These are phyloP conservation scores for Pampus argenteus DNA, from an alignment of 2,797 vertebrate genomes.

Conservation along the genomic window DNA sequence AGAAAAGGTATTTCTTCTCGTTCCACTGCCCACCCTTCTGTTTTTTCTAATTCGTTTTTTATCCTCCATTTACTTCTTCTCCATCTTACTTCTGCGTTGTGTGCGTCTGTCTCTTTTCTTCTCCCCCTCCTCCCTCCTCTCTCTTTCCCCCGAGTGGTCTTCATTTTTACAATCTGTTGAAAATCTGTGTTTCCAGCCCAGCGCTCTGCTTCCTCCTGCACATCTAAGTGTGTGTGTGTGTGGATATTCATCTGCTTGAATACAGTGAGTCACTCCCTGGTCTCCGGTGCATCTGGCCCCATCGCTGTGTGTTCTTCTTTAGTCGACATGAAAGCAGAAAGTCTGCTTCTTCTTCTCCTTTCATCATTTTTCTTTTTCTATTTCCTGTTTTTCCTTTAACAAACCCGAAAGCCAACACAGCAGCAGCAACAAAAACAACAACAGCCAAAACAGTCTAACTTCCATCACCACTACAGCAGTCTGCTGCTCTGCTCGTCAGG, in stretches of 20 bases:
- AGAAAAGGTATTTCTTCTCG: constrained; percentile 50
- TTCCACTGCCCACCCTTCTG: constrained; percentile 54
- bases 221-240: constrained; percentile 43
- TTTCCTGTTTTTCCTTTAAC: constrained; percentile 24
- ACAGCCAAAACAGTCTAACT: constrained; percentile 40
- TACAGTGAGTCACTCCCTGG: constrained; percentile 7
- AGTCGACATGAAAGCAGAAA: constrained; percentile 46
- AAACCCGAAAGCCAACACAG: constrained; percentile 44
- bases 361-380: neutral
- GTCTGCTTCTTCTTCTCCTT: constrained; percentile 3
- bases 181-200: constrained; percentile 63
- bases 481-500: constrained; percentile 38
- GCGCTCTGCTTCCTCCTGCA: constrained; percentile 42
- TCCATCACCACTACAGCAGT: constrained; percentile 26
- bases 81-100: neutral
- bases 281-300: constrained; percentile 35
- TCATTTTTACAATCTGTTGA: constrained; percentile 68
- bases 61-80: constrained; percentile 25
- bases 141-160: constrained; percentile 32
- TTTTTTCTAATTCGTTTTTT: constrained; percentile 46
- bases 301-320: constrained; percentile 22
- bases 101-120: neutral
- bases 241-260: constrained; percentile 24
- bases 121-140: neutral
- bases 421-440: constrained; percentile 18